Percentiles rank a stretch among this genome's conserved stretches.
phyloP scores from a whole-genome alignment of 2,113 vertebrate species.

The Anser brachyrhynchus region DNA sequence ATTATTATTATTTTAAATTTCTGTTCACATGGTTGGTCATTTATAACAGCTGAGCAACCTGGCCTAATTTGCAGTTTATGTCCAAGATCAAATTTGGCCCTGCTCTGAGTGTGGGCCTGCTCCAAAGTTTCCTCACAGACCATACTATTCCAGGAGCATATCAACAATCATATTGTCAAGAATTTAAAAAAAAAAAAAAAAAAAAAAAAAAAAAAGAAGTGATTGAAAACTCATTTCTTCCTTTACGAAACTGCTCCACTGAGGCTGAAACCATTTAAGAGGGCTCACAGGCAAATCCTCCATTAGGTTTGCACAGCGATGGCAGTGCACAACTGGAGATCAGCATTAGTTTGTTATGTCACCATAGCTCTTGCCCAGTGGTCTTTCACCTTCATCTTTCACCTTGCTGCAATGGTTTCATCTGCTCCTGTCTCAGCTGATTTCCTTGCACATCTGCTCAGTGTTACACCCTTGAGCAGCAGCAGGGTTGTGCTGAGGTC shows the following conservation, averaged over 20 bases:
- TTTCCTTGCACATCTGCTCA: background rate
- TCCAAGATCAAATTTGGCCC: background rate
- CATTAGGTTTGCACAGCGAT: background rate
- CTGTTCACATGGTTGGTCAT: background rate
- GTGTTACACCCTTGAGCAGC: background rate
- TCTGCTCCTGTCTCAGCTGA: background rate
- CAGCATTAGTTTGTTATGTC: background rate
- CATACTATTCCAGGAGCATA: background rate
- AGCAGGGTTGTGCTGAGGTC: background rate
- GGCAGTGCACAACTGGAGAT: rapidly evolving
- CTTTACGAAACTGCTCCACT: background rate
- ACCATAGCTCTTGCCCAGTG: no score
- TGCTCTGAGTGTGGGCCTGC: background rate
- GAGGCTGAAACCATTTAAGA: rapidly evolving
- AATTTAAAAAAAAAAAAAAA: background rate
- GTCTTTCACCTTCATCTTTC: background rate
- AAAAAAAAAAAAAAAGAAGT: background rate
- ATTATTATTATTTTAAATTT: no score
- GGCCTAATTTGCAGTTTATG: background rate
- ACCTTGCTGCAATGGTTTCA: background rate
- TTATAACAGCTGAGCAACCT: background rate
- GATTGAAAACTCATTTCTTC: background rate
- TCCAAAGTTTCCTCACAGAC: background rate
- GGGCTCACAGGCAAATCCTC: background rate
- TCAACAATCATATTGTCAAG: background rate